A percentile compares a stretch with the other conserved stretches of the same genome.
These are phyloP conservation scores for Myzus persicae DNA, from an alignment of 1,140 invertebrate species.

Conservation along the genomic window DNA sequence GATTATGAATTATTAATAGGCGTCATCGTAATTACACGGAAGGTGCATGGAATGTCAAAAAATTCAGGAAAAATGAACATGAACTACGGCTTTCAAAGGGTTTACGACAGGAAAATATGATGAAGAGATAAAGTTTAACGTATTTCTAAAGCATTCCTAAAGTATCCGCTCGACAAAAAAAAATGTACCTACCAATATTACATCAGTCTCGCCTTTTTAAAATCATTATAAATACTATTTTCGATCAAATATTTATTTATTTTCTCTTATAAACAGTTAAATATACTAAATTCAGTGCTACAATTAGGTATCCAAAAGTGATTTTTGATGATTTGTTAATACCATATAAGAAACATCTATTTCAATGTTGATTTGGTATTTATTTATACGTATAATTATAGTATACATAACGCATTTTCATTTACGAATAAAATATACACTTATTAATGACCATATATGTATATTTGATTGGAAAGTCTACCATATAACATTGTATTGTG, in stretches of 20 bases:
- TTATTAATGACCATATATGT: too few relatives aligned
- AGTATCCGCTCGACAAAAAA: neutral
- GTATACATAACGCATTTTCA: too few relatives aligned
- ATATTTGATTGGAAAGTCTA: too few relatives aligned
- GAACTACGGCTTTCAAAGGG: constrained; percentile 20
- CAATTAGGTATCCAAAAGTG: neutral
- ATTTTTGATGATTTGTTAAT: neutral
- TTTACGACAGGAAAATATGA: constrained; percentile 33
- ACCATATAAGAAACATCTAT: too few relatives aligned
- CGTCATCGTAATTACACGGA: constrained; percentile 22
- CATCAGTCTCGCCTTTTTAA: neutral
- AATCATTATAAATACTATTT: too few relatives aligned
- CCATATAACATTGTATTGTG: too few relatives aligned
- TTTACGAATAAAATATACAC: too few relatives aligned
- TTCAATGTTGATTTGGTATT: too few relatives aligned
- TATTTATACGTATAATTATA: too few relatives aligned
- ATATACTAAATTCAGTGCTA: neutral
- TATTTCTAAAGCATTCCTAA: neutral
- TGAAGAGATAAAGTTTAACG: constrained; percentile 48
- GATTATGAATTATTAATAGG: constrained; percentile 57
- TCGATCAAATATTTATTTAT: neutral
- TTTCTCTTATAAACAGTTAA: neutral
- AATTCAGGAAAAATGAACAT: constrained; percentile 55
- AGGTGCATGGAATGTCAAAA: constrained; percentile 49
- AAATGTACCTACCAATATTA: neutral